Evolutionary conservation across 1,140 invertebrate genomes (phyloP), one percentile per base, ranked within the genome.

Genomic region (Drosophila kikkawai): DNA sequence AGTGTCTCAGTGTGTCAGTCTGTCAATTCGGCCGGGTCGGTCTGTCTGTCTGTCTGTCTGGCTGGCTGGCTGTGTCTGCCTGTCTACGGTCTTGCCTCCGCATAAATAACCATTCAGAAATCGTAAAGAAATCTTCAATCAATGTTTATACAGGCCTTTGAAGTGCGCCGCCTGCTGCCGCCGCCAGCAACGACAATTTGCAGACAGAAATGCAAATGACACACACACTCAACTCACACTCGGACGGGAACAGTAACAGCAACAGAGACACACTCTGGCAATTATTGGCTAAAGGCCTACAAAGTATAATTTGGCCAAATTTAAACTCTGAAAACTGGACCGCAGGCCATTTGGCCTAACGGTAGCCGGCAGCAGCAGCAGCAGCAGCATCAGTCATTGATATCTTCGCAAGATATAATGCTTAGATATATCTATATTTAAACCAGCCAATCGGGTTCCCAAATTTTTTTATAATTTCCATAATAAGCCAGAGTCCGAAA

Each of bases 101-200:
- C 85, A 90, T 90, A 90, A 90, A 90, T 90, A 90, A 90, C 85
- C 85, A 90, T 90, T 90, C 85, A 90, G 81, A 90, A 90, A 90
- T 90, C 85, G 85, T 90, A 90, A 91, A 90, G 86, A 90, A 90
- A 90, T 90, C 85, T 90, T 90, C 85, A 90, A 90, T 90, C 85
- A 90, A 90, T 90, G 86, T 90, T 81, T 90, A 85, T 90, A 83
- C 88, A 81, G 85, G 84, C 84, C 79, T 77, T 87, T 87, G 83
- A 87, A 75, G 78, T 84, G 57, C 45, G 85, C 86, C 86, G 63
- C 56, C 64, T 55, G 53, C 53, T 56, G 73, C 60, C 60, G 80
- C 80, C 67, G 80, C 76, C 64, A 80, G 83, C 84, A 39, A 83
- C 84, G 76, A 86, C 84, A 86, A 83, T 86, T 86, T 86, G 83